phyloP scores from a whole-genome alignment of 2,113 vertebrate genomes.

The Melanotaenia duboulayi region DNA sequence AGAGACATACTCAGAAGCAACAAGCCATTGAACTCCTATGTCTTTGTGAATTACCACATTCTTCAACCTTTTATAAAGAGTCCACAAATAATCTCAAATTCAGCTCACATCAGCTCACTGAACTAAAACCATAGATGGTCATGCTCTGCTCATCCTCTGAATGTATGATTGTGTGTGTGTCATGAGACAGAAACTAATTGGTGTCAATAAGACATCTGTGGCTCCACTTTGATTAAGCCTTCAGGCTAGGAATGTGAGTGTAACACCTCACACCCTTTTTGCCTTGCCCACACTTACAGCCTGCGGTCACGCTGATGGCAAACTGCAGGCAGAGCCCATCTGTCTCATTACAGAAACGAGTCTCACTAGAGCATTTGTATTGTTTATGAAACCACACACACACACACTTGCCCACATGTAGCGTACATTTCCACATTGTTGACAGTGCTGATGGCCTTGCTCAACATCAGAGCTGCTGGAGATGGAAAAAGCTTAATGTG shows the following conservation, averaged over 20 bases:
- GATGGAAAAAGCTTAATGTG: constrained; percentile 42
- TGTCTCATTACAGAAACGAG: constrained; percentile 73
- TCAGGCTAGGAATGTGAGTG: constrained; percentile 71
- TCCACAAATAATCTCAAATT: constrained; percentile 37
- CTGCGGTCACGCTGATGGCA: constrained; percentile 69
- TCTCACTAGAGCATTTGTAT: constrained; percentile 70
- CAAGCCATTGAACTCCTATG: constrained; percentile 6
- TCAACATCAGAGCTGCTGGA: constrained; percentile 56
- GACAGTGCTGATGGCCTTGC: constrained; percentile 44
- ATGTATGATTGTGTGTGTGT: constrained; percentile 21
- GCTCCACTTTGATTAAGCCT: constrained; percentile 78
- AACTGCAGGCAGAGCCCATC: constrained; percentile 72
- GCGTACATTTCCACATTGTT: constrained; percentile 41
- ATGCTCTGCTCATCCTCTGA: constrained; percentile 25
- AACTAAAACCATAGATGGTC: constrained; percentile 11
- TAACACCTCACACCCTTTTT: constrained; percentile 47
- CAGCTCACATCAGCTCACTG: constrained; percentile 13
- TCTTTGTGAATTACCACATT: constrained; percentile 27
- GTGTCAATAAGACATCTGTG: constrained; percentile 81
- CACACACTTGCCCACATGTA: constrained; percentile 28
- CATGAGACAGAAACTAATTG: constrained; percentile 76
- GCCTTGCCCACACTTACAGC: constrained; percentile 41
- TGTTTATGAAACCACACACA: constrained; percentile 61
- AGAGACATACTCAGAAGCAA: constrained; percentile 6
- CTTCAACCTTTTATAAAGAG: constrained; percentile 19